Evolutionary conservation across 2,797 vertebrate species (phyloP), one percentile per base, ranked within the genome.

Genomic region (Sebastes variabilis): DNA sequence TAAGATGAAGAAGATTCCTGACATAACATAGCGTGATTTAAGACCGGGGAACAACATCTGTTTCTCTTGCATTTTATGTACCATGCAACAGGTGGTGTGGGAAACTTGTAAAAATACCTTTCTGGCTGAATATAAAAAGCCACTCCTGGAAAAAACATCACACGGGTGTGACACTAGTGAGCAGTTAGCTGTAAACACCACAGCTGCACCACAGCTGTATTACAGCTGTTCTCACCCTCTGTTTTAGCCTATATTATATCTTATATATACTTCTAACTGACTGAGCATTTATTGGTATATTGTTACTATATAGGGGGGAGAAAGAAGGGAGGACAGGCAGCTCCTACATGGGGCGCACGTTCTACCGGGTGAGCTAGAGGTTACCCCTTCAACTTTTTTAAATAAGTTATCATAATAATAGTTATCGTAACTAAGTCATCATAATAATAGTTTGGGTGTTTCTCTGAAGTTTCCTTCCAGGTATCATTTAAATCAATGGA

Each of bases 21-120:
- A 16, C 4, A 3, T 69, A 12, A 13, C 20, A 38, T 20, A 34
- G 34, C 4, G 4, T 25, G 38, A 52, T 78, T 56, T 54, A 18
- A 42, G 24, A 58, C 70, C 1, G n/a, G 3, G 6, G 25, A 29
- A 14, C 27, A 77, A 61, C 80, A 81, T 60, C 72, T 87, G 77
- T 36, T 77, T 80, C 22, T 68, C 24, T 38, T 60, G 8, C 20
- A 20, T 54, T 84, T 75, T 9, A 75, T 32, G 27, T 0, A 22
- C 18, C 22, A 1, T 55, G 10, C 20, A 66, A 14, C 9, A 72
- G 18, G 24, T 24, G 24, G 24, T 42, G 25, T 70, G 75, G 52
- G n/a, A 79, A 83, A 75, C 76, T 10, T 72, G 61, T 90, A 72
- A 84, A 90, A 90, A 92, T 88, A 69, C 49, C 65, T 73, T 42